These are phyloP conservation scores for Spilogale gracilis DNA, from an alignment of 2,113 vertebrate species.

Conservation along the genomic window DNA sequence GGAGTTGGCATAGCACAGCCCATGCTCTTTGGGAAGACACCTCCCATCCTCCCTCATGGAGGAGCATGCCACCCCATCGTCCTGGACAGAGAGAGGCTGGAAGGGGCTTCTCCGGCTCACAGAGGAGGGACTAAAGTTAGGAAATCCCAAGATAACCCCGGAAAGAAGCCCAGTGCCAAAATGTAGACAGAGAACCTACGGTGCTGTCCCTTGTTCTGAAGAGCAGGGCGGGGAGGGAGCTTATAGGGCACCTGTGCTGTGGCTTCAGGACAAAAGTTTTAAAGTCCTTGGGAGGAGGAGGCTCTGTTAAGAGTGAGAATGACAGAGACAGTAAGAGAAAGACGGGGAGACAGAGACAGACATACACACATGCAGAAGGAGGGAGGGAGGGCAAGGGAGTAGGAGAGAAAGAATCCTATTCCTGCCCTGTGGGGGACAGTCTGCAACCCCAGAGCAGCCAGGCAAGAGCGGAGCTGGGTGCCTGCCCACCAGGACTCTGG, in stretches of 20 bases:
- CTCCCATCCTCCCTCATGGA: rapidly evolving
- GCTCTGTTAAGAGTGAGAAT: background rate
- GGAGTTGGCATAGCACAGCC: background rate
- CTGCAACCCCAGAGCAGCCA: background rate
- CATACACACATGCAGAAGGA: background rate
- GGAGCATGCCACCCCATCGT: no score
- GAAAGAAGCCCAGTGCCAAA: background rate
- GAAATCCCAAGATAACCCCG: background rate
- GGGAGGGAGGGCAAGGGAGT: background rate
- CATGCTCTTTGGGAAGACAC: background rate
- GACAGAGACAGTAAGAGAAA: background rate
- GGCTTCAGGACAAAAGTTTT: background rate
- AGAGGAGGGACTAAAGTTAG: no score
- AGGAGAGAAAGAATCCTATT: background rate
- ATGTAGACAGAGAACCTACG: background rate
- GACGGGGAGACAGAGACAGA: background rate
- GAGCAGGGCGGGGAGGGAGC: background rate
- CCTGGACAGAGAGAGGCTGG: rapidly evolving
- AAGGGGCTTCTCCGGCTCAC: background rate
- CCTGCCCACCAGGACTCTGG: no score
- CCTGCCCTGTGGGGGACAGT: background rate
- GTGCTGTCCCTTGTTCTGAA: background rate
- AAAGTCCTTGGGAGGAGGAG: background rate
- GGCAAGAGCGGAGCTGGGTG: no score
- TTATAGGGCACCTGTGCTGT: rapidly evolving